Percentiles rank a stretch among this genome's conserved stretches.
Conservation (phyloP, 2,797 vertebrate genomes). For the Psittacula echo region DNA sequence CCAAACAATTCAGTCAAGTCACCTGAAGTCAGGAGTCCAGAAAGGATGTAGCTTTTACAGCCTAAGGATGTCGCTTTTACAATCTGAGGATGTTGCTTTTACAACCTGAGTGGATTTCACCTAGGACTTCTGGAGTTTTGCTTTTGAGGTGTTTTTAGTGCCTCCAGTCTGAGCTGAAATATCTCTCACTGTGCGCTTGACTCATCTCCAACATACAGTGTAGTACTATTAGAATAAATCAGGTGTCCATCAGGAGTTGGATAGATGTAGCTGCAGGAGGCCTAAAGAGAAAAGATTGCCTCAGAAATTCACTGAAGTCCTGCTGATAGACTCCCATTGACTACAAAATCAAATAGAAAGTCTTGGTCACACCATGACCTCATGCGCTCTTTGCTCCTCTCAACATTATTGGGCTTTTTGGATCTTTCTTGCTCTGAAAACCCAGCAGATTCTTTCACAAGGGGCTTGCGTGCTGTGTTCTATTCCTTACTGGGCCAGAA, state of each 20-base stretch:
- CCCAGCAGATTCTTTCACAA: neutral
- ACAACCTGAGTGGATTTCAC: neutral
- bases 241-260: neutral
- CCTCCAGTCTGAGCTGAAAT: neutral
- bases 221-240: neutral
- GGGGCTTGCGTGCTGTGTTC: neutral
- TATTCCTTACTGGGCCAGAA: neutral
- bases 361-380: neutral
- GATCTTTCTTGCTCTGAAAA: neutral
- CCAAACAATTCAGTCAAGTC: neutral
- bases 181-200: neutral
- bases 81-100: neutral
- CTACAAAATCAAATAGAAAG: neutral
- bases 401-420: neutral
- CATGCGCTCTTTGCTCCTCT: neutral
- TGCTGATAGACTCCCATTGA: neutral
- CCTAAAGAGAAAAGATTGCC: neutral
- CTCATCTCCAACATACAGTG: neutral
- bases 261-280: neutral
- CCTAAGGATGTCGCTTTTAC: rapidly evolving
- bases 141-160: neutral
- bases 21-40: neutral
- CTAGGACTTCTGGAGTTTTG: neutral
- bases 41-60: neutral
- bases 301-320: neutral